Percentiles rank a stretch among this genome's conserved stretches.
Evolutionary conservation across 2,113 vertebrate species (phyloP).

Genomic region (Sebastes schlegelii): DNA sequence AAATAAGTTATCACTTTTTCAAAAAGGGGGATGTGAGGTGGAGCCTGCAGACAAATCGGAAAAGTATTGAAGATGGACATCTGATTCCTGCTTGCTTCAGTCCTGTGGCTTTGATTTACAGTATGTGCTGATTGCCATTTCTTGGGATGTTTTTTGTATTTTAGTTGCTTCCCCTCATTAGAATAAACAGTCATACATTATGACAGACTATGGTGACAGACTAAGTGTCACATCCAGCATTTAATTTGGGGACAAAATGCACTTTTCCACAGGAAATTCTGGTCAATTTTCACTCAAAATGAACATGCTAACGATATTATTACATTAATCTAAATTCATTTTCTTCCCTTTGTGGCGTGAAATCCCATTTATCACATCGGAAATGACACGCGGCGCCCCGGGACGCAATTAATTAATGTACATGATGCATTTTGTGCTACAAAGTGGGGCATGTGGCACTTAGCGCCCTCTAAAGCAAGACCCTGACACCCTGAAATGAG

Average conservation of each 20-base stretch:
- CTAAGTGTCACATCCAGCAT: too few species aligned
- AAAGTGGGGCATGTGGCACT: constrained; percentile 15
- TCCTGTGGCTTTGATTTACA: not conserved
- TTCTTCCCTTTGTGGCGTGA: not conserved
- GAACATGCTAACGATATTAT: not conserved
- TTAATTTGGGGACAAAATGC: not conserved
- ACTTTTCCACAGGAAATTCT: not conserved
- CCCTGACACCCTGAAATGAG: constrained; percentile 24
- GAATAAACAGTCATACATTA: constrained; percentile 11
- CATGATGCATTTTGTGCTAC: not conserved
- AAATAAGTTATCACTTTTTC: constrained; percentile 11
- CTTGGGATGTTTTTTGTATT: not conserved
- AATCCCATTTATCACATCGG: not conserved
- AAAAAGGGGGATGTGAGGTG: not conserved
- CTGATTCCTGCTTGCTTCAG: not conserved
- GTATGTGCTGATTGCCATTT: constrained; percentile 16
- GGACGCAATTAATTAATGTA: not conserved
- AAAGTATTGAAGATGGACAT: not conserved
- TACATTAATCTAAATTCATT: not conserved
- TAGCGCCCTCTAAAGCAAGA: constrained; percentile 5
- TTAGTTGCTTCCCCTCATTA: constrained; percentile 26
- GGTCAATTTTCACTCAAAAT: not conserved
- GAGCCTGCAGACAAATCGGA: not conserved
- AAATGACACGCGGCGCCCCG: not conserved
- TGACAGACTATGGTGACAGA: too few species aligned